A percentile compares a stretch with the other conserved stretches of the same genome.
Conservation (phyloP, 2,797 vertebrate species). For the Salmo trutta region DNA sequence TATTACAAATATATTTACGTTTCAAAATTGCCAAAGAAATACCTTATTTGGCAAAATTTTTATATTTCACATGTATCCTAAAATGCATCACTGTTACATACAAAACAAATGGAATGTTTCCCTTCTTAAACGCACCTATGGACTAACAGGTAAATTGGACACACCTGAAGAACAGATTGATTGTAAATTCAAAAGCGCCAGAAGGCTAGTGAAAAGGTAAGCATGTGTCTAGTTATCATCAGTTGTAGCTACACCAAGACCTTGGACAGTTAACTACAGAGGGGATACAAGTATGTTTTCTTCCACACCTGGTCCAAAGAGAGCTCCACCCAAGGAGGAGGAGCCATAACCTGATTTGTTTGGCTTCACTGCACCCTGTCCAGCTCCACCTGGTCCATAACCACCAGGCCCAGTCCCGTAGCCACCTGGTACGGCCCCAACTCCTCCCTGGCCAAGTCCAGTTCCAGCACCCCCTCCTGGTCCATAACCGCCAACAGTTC, state of each 20-base stretch:
- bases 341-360: constrained; percentile 67
- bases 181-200: too few relatives aligned
- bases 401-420: constrained; percentile 36
- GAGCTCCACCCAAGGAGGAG: constrained; percentile 62
- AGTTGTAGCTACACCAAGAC: too few relatives aligned
- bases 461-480: constrained; percentile 11
- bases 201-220: neutral
- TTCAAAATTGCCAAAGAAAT: too few relatives aligned
- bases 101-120: too few relatives aligned
- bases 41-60: too few relatives aligned
- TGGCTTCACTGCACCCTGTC: constrained; percentile 60
- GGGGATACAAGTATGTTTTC: neutral
- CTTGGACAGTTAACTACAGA: too few relatives aligned
- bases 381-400: constrained; percentile 36
- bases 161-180: neutral
- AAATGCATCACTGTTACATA: too few relatives aligned
- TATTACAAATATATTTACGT: too few relatives aligned
- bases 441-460: constrained; percentile 21
- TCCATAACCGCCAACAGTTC: constrained; percentile 1
- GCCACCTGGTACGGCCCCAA: constrained; percentile 39
- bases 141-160: neutral
- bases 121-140: neutral
- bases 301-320: constrained; percentile 67
- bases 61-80: too few relatives aligned
- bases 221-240: neutral